Conservation (phyloP, 64 coral and sea anemone genomes). For the Actinia tenebrosa region DNA sequence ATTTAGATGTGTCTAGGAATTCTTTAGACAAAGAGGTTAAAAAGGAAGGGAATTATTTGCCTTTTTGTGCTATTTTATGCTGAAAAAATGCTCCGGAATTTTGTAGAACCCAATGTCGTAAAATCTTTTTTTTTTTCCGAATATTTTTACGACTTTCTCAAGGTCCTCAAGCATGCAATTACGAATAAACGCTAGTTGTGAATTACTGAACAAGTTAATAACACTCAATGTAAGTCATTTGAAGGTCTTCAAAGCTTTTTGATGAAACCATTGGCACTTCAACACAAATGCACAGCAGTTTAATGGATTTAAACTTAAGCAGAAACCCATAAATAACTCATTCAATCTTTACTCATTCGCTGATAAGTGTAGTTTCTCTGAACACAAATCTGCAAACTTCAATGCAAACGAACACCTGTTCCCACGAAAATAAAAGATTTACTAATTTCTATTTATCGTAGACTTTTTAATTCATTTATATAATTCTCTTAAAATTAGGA, state of each 20-base stretch:
- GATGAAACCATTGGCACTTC: background rate
- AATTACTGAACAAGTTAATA: background rate
- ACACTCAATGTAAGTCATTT: background rate
- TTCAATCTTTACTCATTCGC: background rate
- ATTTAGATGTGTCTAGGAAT: background rate
- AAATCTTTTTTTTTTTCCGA: no score
- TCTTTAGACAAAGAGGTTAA: background rate
- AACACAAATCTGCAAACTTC: background rate
- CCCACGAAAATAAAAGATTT: background rate
- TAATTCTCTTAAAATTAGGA: background rate
- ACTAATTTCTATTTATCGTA: background rate
- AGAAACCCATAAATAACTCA: background rate
- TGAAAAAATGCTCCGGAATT: background rate
- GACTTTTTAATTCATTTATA: background rate
- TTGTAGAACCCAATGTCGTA: background rate
- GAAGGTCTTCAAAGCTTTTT: background rate
- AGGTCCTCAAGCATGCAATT: no score
- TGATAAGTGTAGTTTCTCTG: background rate
- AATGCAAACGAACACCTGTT: background rate
- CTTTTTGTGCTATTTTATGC: background rate
- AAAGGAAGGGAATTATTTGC: background rate
- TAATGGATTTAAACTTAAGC: background rate
- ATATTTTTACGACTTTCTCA: no score
- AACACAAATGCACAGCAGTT: background rate
- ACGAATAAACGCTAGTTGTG: no score